Evolutionary conservation across 2,113 vertebrate species (phyloP), one percentile per base, ranked within the genome.

Genomic region (Neotragus moschatus): DNA sequence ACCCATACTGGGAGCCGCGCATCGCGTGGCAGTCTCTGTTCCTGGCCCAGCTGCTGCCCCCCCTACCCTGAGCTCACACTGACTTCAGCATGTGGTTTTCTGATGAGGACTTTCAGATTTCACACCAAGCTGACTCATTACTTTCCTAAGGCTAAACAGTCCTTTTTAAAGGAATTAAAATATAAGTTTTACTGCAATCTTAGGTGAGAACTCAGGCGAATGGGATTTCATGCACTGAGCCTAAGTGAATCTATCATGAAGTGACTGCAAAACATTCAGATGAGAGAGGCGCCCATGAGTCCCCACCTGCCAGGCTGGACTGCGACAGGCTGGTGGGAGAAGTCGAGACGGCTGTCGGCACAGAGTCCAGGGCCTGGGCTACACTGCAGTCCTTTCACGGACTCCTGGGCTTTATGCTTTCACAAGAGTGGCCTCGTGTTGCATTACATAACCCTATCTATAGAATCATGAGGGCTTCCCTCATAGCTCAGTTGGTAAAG

Each of bases 141-240:
- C 45, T 33, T 91, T 97, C 13, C 43, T 85, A 88, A 73, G 33
- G 30, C 92, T 23, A 75, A 95, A 47, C 25, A 90, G 75, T 53
- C 13, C 66, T 23, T 51, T 95, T 84, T 47, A 90, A 92, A 47
- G 21, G 26, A 88, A 23, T 95, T 81, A 75, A 92, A 86, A 93
- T 60, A 15, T 55, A 88, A 43, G 53, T 81, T 93, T 92, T 63
- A 90, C 16, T 80, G 33, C 9, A 88, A 60, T 36, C n/a, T 55
- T 60, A 73, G 51, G 49, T 2, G 33, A 89, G 47, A 93, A 96
- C 0, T 47, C 47, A 28, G 79, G 53, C 45, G 14, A 96, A 26
- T 47, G 60, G 81, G 14, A 28, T 49, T 93, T 93, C n/a, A 60
- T 8, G 19, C 33, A 8, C 43, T 36, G 55, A 89, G 26, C 19